Evolutionary conservation across 2,888 invertebrate species (phyloP), one percentile per base, ranked within the genome.

Genomic region (Himalopsyche japonica): DNA sequence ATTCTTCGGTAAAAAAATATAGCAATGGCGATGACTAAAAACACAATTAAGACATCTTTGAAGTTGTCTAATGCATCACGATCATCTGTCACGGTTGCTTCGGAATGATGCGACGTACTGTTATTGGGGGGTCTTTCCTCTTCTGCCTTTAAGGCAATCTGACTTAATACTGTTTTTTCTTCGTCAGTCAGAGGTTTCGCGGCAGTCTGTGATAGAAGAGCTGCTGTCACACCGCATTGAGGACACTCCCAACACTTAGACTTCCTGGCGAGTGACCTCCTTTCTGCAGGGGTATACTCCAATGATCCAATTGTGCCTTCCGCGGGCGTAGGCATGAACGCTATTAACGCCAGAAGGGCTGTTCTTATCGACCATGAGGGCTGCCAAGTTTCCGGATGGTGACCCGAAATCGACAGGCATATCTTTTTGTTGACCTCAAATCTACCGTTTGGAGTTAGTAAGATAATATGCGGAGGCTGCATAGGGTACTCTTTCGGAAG

Each of bases 361-460:
- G 98, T 98, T 86, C 98, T 93, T 87, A 98, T 98, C 43, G 98
- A 98, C 98, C 98, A 98, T 3, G 97, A 98, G 34, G 98, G 98
- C 89, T 98, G 97, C 98, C 98, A 99, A 49, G 97, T 97, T 90
- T 99, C 98, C n/a, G 98, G 98, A 90, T 98, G 98, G 91, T 98
- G 96, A 6, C 97, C 98, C 85, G 98, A 98, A 88, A 98, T 98
- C 87, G 97, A 98, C 87, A 98, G 91, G 90, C 98, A 99, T 88
- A 99, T 98, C 91, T 98, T 98, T 90, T 97, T 98, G 90, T 97
- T 96, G 10, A 95, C 94, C 92, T 98, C 98, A 91, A 99, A 98
- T 87, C 98, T 93, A 78, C 98, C 98, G 90, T 98, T 98, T 2
- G 98, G 98, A 32, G 98, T 98, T 80, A 98, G 90, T 79, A 99